phyloP scores from a whole-genome alignment of 2,888 invertebrate species.

The Chaetogeoica ovagalla region DNA sequence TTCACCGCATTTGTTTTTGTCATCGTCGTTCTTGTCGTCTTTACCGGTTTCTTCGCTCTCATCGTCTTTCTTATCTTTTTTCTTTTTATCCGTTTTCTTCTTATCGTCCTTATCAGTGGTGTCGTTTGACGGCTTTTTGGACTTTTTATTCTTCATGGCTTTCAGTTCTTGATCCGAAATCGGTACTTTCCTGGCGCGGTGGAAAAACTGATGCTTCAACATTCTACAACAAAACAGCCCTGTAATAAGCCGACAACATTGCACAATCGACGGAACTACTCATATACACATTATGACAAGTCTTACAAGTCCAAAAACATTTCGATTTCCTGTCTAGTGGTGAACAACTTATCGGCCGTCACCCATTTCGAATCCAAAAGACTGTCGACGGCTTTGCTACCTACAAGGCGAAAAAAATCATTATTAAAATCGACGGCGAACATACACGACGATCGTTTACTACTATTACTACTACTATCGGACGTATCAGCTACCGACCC shows the following conservation, averaged over 20 bases:
- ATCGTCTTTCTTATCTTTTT: constrained; percentile 59
- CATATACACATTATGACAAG: background rate
- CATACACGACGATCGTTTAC: background rate
- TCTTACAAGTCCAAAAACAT: constrained; percentile 72
- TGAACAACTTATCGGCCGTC: constrained; percentile 75
- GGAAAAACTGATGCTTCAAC: constrained; percentile 91
- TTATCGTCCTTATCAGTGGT: constrained; percentile 59
- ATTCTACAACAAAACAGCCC: constrained; percentile 62
- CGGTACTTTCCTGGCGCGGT: constrained; percentile 85
- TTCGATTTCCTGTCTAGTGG: constrained; percentile 77
- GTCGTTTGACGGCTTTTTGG: constrained; percentile 59
- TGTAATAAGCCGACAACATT: no score
- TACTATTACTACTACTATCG: background rate
- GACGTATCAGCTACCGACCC: constrained; percentile 63
- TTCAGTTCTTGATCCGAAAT: constrained; percentile 70
- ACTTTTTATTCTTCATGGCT: constrained; percentile 62
- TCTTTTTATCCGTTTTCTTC: constrained; percentile 61
- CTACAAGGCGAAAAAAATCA: constrained; percentile 59
- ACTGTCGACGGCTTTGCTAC: constrained; percentile 87
- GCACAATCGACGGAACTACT: no score
- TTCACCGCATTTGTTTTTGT: constrained; percentile 53
- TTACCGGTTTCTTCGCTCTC: constrained; percentile 64
- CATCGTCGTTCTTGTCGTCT: constrained; percentile 63
- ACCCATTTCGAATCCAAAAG: constrained; percentile 86
- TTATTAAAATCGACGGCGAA: background rate